Base-by-base conservation (phyloP, 2,888 invertebrate genomes). In the Smittia sp. region DNA sequence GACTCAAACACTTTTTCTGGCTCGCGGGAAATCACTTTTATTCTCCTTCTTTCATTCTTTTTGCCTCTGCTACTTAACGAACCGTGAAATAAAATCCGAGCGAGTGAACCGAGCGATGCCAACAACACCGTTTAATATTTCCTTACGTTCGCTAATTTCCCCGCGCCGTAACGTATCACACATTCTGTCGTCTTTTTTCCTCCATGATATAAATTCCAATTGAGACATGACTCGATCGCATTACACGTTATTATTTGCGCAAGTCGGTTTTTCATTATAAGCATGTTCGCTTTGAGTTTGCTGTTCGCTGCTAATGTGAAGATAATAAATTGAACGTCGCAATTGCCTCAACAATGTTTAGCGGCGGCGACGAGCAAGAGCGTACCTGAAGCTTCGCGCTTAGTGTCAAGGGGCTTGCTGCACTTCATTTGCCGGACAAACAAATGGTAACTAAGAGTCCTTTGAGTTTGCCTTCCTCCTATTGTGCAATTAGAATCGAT, bases 401-500 rank as follows among this genome's bases (percentile, higher is more conserved):
- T 32, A 32, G 32, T 32, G 32, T 32, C 32, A 32, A 32, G 9
- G 4, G 3, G 9, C 32, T 32, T 9, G 4, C 32, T 9, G 32
- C 32, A 25, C n/a, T 63, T 63, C 1, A 68, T 20, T 46, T 11
- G 25, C n/a, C 46, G 24, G 13, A 11, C 41, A 41, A 68, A 46
- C 46, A 68, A 46, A 18, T 68, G 68, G 41, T 46, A 68, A 46
- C 38, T 68, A 46, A 32, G 68, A 32, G 68, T 46, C 39, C n/a
- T 24, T 68, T 18, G 13, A 58, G 20, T 4, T 58, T 54, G 18
- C n/a, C n/a, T 58, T 18, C 18, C n/a, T 32, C 18, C 46, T 3
- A 46, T 46, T 46, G 27, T 54, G 58, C 58, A 69, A 70, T 54
- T 70, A 70, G 54, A 54, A 70, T 70, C 70, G 70, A 70, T 70